Percentiles rank a stretch among this genome's conserved stretches.
These are phyloP conservation scores for Peromyscus polionotus DNA, from an alignment of 2,113 vertebrate genomes.

Conservation along the genomic window DNA sequence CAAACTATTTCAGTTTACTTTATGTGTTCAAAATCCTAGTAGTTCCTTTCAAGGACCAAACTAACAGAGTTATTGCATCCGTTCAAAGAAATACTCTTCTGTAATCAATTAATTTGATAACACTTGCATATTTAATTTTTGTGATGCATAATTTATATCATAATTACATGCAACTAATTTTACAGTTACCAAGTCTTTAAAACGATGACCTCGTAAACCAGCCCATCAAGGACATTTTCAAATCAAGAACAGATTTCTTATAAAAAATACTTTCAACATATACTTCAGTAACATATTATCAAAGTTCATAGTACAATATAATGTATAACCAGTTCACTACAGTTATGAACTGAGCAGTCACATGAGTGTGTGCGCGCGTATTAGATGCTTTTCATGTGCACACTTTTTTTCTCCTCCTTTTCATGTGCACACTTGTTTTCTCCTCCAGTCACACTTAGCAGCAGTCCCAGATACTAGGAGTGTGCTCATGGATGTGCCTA, in stretches of 20 bases:
- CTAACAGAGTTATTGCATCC: background rate
- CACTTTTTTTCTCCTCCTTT: background rate
- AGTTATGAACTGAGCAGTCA: background rate
- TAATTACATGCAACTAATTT: conserved; percentile 48
- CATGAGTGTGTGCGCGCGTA: background rate
- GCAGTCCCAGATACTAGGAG: background rate
- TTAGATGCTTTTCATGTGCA: background rate
- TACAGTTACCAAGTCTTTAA: background rate
- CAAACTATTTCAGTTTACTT: background rate
- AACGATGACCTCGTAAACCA: background rate
- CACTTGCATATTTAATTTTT: conserved; percentile 6
- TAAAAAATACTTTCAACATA: background rate
- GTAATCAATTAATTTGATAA: conserved; percentile 41
- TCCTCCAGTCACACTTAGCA: background rate
- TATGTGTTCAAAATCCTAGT: background rate
- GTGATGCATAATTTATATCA: background rate
- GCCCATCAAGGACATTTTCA: background rate
- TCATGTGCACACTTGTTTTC: too few relatives aligned
- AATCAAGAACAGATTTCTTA: background rate
- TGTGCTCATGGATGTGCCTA: background rate
- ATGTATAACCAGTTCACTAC: background rate
- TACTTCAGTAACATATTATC: background rate
- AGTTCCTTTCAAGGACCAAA: background rate
- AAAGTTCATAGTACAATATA: background rate
- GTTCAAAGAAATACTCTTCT: background rate